Conservation (phyloP, 2,797 vertebrate species). For the Morus bassanus region DNA sequence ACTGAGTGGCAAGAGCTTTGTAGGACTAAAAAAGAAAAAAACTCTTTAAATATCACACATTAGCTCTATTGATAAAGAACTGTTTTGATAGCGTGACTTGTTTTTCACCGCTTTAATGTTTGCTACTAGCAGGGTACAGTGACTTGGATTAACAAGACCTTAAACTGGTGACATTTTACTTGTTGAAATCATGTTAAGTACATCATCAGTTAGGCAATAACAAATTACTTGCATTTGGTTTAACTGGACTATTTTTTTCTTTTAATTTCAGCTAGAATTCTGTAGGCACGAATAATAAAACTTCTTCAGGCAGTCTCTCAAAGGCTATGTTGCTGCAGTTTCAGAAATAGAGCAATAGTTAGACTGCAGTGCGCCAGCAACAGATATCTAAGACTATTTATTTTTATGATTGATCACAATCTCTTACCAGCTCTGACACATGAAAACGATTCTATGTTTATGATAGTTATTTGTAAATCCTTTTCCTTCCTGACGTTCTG, state of each 20-base stretch:
- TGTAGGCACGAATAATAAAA: slow-evolving; percentile 32
- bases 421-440: slow-evolving; percentile 10
- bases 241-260: slow-evolving; percentile 50
- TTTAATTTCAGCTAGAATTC: slow-evolving; percentile 63
- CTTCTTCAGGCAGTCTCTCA: slow-evolving; percentile 24
- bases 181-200: slow-evolving; percentile 40
- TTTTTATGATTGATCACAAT: slow-evolving; percentile 43
- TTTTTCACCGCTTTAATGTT: slow-evolving; percentile 9
- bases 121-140: background rate
- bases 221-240: slow-evolving; percentile 61
- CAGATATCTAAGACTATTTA: slow-evolving; percentile 8
- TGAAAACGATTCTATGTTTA: slow-evolving; percentile 36
- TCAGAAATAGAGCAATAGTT: slow-evolving; percentile 8
- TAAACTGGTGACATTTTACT: slow-evolving; percentile 18
- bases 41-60: slow-evolving; percentile 47
- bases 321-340: slow-evolving; percentile 47
- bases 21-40: slow-evolving; percentile 33
- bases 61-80: slow-evolving; percentile 37
- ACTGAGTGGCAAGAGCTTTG: slow-evolving; percentile 45
- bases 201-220: slow-evolving; percentile 47
- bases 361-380: background rate
- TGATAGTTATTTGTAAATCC: slow-evolving; percentile 7
- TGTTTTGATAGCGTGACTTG: slow-evolving; percentile 48
- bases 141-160: slow-evolving; percentile 9
- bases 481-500: background rate